These are phyloP conservation scores for Pavo muticus DNA, from an alignment of 2,113 vertebrate species.

Conservation along the genomic window DNA sequence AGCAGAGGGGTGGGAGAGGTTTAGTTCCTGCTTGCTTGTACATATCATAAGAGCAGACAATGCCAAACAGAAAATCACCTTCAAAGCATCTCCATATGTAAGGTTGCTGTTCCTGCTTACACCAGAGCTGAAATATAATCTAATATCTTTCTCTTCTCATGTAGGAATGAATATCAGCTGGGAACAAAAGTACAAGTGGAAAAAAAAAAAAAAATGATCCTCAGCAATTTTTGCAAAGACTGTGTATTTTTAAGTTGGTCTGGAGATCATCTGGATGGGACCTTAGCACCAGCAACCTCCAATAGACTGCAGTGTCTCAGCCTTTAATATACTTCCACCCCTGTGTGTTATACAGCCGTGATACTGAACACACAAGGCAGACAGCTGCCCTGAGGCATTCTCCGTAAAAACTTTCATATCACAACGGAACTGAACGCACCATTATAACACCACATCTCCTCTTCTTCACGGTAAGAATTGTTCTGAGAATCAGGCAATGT, in stretches of 20 bases:
- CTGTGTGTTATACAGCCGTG: slow-evolving; percentile 39
- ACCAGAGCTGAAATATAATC: not conserved
- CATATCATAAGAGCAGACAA: not conserved
- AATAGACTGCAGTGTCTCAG: slow-evolving; percentile 63
- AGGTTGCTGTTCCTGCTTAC: not conserved
- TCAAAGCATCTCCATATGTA: not conserved
- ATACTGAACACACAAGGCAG: slow-evolving; percentile 66
- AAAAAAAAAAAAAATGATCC: not conserved
- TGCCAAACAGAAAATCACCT: not conserved
- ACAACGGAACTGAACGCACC: slow-evolving; percentile 51
- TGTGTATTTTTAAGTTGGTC: slow-evolving; percentile 1
- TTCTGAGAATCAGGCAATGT: slow-evolving; percentile 37
- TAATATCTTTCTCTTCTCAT: not conserved
- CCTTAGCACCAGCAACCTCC: slow-evolving; percentile 33
- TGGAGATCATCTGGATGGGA: slow-evolving; percentile 48
- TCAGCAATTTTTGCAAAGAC: not conserved
- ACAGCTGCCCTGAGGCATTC: slow-evolving; percentile 76
- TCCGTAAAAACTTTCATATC: slow-evolving; percentile 61
- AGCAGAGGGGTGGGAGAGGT: not conserved
- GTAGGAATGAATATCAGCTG: not conserved
- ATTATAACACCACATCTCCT: slow-evolving; percentile 24
- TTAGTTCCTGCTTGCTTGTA: not conserved
- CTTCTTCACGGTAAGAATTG: slow-evolving; percentile 1
- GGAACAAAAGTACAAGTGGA: not conserved
- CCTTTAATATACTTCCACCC: slow-evolving; percentile 58